phyloP scores from a whole-genome alignment of 2,888 invertebrate species.

The Xestia sexstrigata region DNA sequence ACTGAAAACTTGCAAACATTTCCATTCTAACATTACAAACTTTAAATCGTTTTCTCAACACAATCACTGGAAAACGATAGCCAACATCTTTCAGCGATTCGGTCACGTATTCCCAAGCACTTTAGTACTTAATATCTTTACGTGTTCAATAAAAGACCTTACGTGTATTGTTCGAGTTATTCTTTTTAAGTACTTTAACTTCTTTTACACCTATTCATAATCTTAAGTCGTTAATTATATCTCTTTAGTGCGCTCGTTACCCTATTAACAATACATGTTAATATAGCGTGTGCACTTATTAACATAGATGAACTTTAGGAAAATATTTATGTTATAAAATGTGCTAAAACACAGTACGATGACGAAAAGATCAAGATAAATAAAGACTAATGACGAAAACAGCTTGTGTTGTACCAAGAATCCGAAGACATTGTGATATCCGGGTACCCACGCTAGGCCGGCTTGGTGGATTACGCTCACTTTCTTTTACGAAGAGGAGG shows the following conservation, averaged over 20 bases:
- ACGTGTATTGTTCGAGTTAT: constrained; percentile 16
- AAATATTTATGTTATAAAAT: neutral
- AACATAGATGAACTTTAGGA: neutral
- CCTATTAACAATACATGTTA: constrained; percentile 13
- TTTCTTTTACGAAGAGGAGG: neutral
- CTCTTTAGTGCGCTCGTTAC: constrained; percentile 16
- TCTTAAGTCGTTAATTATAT: constrained; percentile 32
- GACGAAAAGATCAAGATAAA: neutral
- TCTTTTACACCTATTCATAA: constrained; percentile 21
- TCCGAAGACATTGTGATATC: neutral
- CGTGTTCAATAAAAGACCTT: constrained; percentile 43
- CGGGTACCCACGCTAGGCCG: too few species aligned
- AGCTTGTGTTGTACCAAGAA: neutral
- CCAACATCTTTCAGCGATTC: neutral
- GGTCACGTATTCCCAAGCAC: constrained; percentile 32
- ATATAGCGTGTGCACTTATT: constrained; percentile 1
- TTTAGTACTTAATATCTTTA: constrained; percentile 30
- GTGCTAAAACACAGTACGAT: neutral
- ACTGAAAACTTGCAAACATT: neutral
- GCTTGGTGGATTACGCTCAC: neutral
- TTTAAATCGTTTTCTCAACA: neutral
- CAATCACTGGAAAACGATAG: constrained; percentile 4
- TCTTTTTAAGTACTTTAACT: constrained; percentile 15
- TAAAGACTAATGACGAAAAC: neutral
- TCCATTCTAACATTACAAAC: neutral